A percentile compares a stretch with the other conserved stretches of the same genome.
phyloP scores from a whole-genome alignment of 2,888 invertebrate species.

The Acrocera orbiculus region DNA sequence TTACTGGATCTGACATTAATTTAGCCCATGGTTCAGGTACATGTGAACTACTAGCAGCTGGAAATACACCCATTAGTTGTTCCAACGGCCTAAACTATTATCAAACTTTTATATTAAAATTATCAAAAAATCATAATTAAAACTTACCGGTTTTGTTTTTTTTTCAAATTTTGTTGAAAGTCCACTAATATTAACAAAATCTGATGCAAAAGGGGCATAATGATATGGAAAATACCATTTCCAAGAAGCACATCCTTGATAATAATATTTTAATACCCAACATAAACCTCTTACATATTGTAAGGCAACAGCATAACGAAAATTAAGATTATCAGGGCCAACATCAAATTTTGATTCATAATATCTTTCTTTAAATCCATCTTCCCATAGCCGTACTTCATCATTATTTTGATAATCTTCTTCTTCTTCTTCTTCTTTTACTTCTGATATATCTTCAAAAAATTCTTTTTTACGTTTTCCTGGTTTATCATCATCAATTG shows the following conservation, averaged over 20 bases:
- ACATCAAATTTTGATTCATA: slow-evolving; percentile 91
- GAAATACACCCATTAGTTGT: slow-evolving; percentile 99
- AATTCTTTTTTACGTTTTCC: slow-evolving; percentile 34
- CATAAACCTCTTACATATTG: slow-evolving; percentile 93
- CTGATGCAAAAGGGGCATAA: slow-evolving; percentile 98
- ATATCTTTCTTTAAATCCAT: slow-evolving; percentile 95
- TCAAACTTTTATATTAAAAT: not conserved
- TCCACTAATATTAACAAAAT: slow-evolving; percentile 82
- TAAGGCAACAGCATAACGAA: slow-evolving; percentile 78
- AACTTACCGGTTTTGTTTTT: slow-evolving; percentile 68
- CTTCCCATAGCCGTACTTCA: slow-evolving; percentile 86
- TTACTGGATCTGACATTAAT: slow-evolving; percentile 81
- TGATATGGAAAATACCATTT: slow-evolving; percentile 99
- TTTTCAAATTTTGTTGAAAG: slow-evolving; percentile 74
- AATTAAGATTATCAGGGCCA: slow-evolving; percentile 52
- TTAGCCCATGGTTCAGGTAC: slow-evolving; percentile 85
- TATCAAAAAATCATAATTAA: slow-evolving; percentile 4
- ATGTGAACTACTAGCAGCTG: slow-evolving; percentile 88
- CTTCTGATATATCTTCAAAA: slow-evolving; percentile 31
- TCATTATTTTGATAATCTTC: slow-evolving; percentile 68
- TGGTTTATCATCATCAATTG: slow-evolving; percentile 22
- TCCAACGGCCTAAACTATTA: slow-evolving; percentile 83
- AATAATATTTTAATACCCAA: slow-evolving; percentile 97
- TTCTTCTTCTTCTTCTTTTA: slow-evolving; percentile 30
- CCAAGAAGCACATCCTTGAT: slow-evolving; percentile 99